Conservation (phyloP, 2,113 vertebrate genomes). For the Empidonax traillii region DNA sequence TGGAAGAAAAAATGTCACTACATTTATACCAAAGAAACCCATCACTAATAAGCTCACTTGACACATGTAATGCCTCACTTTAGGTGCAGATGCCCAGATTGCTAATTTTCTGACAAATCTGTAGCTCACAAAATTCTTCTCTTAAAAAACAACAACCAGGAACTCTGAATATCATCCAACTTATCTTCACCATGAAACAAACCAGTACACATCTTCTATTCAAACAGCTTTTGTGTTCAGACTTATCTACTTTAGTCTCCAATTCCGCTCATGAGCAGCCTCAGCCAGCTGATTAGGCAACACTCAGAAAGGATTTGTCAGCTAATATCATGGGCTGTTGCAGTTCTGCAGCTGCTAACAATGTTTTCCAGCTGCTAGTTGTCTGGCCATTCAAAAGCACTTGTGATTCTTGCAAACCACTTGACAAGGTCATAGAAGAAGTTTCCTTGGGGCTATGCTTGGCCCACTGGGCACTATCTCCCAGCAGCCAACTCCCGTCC, state of each 20-base stretch:
- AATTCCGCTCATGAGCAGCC: not conserved
- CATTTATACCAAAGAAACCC: not conserved
- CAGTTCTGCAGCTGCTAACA: slow-evolving; percentile 32
- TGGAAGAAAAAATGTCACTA: not conserved
- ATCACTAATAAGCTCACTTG: not conserved
- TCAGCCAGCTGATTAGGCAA: slow-evolving; percentile 30
- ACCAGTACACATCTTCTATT: not conserved
- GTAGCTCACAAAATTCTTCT: not conserved
- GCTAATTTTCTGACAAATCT: not conserved
- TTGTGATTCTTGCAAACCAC: not conserved
- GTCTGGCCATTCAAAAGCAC: not conserved
- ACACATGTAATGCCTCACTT: not conserved
- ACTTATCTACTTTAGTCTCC: not conserved
- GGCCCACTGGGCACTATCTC: not conserved
- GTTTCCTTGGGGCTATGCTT: not conserved
- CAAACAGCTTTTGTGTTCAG: not conserved
- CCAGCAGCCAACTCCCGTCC: not conserved
- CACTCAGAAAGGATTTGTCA: slow-evolving; percentile 39
- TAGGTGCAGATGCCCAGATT: not conserved
- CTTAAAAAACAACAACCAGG: not conserved
- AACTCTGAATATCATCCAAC: not conserved
- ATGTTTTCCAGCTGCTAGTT: slow-evolving; percentile 40
- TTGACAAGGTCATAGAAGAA: not conserved
- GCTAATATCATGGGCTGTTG: not conserved
- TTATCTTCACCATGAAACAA: not conserved